Base-by-base conservation (phyloP, 2,113 vertebrate species). In the Pitta sordida region DNA sequence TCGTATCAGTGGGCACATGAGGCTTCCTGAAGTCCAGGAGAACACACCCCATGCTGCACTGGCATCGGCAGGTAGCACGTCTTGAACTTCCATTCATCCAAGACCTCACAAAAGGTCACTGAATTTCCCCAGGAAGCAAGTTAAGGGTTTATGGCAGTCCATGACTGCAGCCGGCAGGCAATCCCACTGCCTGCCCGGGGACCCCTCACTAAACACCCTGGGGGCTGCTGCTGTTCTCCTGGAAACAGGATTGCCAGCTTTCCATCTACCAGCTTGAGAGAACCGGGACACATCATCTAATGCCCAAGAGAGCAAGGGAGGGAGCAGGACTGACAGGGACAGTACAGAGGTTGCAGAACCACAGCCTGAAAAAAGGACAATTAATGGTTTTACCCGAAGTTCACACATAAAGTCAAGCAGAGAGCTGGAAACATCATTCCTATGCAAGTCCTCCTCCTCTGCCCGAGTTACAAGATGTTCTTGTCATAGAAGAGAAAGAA, bases 81-180 rank as follows among this genome's bases (percentile, higher is more conserved):
- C 7, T 12, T 58, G 36, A 13, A 22, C 39, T 68, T 26, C 30
- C 60, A 63, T n/a, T 39, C 51, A 56, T 16, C 13, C 46, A 36
- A 55, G 39, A 32, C 10, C n/a, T 63, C 79, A 48, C 2, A 39
- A 79, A 64, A 69, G 9, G 34, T 13, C 34, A 36, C 6, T 24
- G 41, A 34, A 9, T 32, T 73, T 62, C 36, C 56, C 29, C 46
- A 52, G 49, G 36, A 52, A 68, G 43, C 30, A 29, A 64, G 53
- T 4, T n/a, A n/a, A n/a, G 2, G 39, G 52, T 58, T 67, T 46
- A 3, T 6, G 23, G 58, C 0, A 51, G 75, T 3, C 70, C 32
- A 4, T 5, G 29, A 22, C 1, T 4, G 5, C 52, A 78, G 43
- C 56, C 29, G 56, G 36, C 36, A 82, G 15, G 34, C 36, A 29